Evolutionary conservation across 2,797 vertebrate genomes (phyloP), one percentile per base, ranked within the genome.

Genomic region (Micrastur ruficollis): DNA sequence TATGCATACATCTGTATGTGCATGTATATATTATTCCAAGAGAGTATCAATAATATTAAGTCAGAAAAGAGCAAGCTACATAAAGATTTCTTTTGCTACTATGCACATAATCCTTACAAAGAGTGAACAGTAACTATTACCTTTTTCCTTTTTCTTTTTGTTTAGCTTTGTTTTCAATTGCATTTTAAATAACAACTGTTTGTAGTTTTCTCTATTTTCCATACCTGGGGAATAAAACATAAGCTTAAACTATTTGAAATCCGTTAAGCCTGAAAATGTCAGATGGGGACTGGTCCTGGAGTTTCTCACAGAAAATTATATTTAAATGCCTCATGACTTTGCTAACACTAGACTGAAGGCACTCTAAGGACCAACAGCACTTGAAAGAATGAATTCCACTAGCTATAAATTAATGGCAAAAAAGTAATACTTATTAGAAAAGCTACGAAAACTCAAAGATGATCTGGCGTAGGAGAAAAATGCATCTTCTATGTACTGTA

Each of bases 1-100:
- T 22, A 1, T 7, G 22, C 12, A 8, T 6, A 9, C 1, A 55
- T 13, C 38, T 56, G 5, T 4, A 14, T 12, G 36, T 38, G 6
- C 29, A 8, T 5, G 4, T 3, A 26, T 27, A 1, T 16, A 56
- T 22, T 78, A 50, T 59, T 3, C 46, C 86, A 86, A 75, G 81
- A 67, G 89, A 32, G 2, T 12, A 27, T 36, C 78, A 74, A 22
- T 72, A 50, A 79, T 55, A 80, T 11, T 8, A 23, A 62, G 22
- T 36, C 11, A 63, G 44, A 75, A 65, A 40, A 29, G 11, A 82
- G 26, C 26, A 56, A 72, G n/a, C 18, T 15, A 8, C 15, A 71
- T 59, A 79, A 0, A 47, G 34, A 68, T 66, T 75, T 66, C 25
- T 52, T 78, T n/a, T 47, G 32, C 22, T 55, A 18, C 31, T 27